Evolutionary conservation across 2,113 vertebrate genomes (phyloP), one percentile per base, ranked within the genome.

Genomic region (Tachycineta bicolor): DNA sequence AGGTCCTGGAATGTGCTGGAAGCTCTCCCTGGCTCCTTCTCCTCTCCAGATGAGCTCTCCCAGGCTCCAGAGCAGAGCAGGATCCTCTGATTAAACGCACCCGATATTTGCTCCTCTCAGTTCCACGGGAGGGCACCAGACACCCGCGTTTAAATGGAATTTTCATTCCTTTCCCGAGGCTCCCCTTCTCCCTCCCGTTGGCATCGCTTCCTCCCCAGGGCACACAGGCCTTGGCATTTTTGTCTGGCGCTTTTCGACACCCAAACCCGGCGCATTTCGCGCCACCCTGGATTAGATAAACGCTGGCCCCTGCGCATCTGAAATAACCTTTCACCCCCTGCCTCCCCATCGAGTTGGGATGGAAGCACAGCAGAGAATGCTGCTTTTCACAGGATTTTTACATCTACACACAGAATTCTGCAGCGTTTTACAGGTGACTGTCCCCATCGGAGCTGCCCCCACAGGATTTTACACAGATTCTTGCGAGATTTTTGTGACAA

Each of bases 91-190:
- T 29, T 5, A 33, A 59, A 69, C 14, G 10, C 50, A 4, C 1
- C 0, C 5, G 13, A 6, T 2, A 4, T 33, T 46, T 33, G 14
- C 11, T 52, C 17, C 56, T 44, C 28, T n/a, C 20, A 0, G 52
- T 65, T 39, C 92, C 96, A 79, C 78, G 11, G 47, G 96, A 85
- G 81, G 95, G 94, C 95, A 91, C 70, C 94, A 93, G 29, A n/a
- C 2, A 2, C 20, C 7, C 41, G 4, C 1, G 6, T 26, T 74
- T 24, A 19, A 78, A 18, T 47, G 15, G 2, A 20, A 1, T 20
- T 71, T 58, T 26, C 13, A 0, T 11, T 6, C 0, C 2, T 26
- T 76, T 24, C n/a, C 21, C 1, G 65, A 53, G 52, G 25, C 9
- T n/a, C 0, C 29, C 12, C 17, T 65, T 46, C 37, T 77, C 29